phyloP scores from a whole-genome alignment of 2,888 invertebrate species.

The Pseudolycoriella hygida region DNA sequence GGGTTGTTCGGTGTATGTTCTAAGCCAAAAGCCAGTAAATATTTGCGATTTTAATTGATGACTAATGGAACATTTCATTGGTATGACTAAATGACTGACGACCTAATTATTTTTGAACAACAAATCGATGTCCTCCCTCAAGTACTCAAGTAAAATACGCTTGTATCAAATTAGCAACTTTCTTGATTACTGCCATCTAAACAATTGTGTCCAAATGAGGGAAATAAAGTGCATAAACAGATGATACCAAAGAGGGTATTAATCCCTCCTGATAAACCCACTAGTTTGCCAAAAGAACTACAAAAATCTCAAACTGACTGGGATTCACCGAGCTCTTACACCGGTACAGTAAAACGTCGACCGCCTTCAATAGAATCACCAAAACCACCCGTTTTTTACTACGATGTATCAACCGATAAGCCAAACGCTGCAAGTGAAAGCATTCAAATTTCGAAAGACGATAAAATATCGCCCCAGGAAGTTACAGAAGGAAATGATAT shows the following conservation, averaged over 20 bases:
- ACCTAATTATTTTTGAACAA: too few species aligned
- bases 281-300: slow-evolving; percentile 1
- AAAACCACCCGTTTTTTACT: background rate
- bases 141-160: too few species aligned
- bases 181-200: too few species aligned
- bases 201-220: slow-evolving; percentile 1
- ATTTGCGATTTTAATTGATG: too few species aligned
- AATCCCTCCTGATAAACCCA: slow-evolving; percentile 6
- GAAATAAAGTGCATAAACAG: slow-evolving; percentile 3
- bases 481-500: slow-evolving; percentile 12
- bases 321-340: slow-evolving; percentile 52
- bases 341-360: slow-evolving; percentile 53
- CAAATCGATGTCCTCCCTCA: too few species aligned
- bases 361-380: slow-evolving; percentile 32
- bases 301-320: slow-evolving; percentile 35
- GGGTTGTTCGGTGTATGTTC: too few species aligned
- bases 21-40: too few species aligned
- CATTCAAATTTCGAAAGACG: background rate
- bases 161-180: too few species aligned
- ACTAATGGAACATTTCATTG: too few species aligned
- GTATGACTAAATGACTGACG: too few species aligned
- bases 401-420: background rate
- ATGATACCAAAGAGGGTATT: slow-evolving; percentile 9
- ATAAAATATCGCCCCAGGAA: slow-evolving; percentile 12
- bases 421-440: background rate